Evolutionary conservation across 2,888 invertebrate species (phyloP), one percentile per base, ranked within the genome.

Genomic region (Strigamia transsilvanica): DNA sequence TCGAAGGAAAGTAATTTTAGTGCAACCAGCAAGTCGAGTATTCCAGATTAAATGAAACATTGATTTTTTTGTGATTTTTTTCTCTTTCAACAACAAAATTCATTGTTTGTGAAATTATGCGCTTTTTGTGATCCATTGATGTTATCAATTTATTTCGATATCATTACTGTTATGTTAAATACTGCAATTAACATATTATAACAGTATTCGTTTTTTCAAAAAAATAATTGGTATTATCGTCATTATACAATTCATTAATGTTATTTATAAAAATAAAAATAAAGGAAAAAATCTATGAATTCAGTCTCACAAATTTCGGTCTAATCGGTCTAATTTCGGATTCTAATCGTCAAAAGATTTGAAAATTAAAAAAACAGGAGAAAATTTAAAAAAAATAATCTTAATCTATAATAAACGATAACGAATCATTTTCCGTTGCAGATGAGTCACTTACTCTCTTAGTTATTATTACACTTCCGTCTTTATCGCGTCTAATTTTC

Each of bases 401-500:
- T 15, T 15, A 73, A 27, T 27, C 27, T 27, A 73, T 3, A 73
- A 73, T 3, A 73, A 27, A 73, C 12, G 12, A 32, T 5, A 73
- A 32, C 32, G 73, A 73, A 15, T 73, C 56, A 56, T 18, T 18
- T 56, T 56, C 18, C 18, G 9, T 9, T 18, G 2, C n/a, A 9
- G 73, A 12, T 12, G 73, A 73, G 23, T 15, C 23, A 73, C 73
- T 73, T 73, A 73, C 73, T 73, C 73, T 73, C 9, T 73, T 23
- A 2, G 23, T 32, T 4, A 73, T 27, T 2, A 32, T 15, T 1
- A 73, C 73, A 1, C 7, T 73, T 13, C 73, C 73, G 13, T 73
- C 73, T 3, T 73, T 27, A 73, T 7, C 73, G 2, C 73, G 12
- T 32, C 73, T 27, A 27, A 73, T 73, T 73, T 73, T 73, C 5